A percentile compares a stretch with the other conserved stretches of the same genome.
Evolutionary conservation across 2,888 invertebrate genomes (phyloP).

Genomic region (Coenonympha glycerion): DNA sequence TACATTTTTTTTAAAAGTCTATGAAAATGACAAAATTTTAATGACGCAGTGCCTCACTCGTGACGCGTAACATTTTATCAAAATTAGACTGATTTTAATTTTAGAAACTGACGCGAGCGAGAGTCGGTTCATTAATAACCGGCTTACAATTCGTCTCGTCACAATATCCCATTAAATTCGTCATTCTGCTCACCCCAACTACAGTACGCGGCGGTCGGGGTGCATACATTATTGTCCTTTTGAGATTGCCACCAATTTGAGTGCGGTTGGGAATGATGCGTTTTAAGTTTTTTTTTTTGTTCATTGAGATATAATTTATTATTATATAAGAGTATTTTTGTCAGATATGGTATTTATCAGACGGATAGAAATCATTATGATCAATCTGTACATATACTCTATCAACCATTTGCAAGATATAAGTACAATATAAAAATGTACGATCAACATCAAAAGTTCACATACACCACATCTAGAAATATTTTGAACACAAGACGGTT

Average conservation of each 20-base stretch:
- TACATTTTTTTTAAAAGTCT: too few species aligned
- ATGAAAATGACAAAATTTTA: too few species aligned
- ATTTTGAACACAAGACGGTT: too few species aligned
- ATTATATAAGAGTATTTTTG: neutral
- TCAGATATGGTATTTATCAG: too few species aligned
- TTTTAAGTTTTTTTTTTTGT: constrained; percentile 1
- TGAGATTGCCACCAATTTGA: constrained; percentile 30
- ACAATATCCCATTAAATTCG: constrained; percentile 13
- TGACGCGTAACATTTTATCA: neutral
- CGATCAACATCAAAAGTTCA: too few species aligned
- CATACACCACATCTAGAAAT: too few species aligned
- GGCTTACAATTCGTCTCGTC: constrained; percentile 18
- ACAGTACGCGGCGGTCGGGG: constrained; percentile 19
- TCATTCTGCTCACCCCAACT: constrained; percentile 13
- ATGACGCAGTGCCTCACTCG: too few species aligned
- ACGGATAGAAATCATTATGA: too few species aligned
- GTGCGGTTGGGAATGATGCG: constrained; percentile 8
- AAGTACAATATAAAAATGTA: too few species aligned
- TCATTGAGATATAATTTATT: neutral
- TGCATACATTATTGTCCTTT: constrained; percentile 36
- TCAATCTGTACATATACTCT: too few species aligned
- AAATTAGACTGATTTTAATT: constrained; percentile 12
- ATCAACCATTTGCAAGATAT: too few species aligned
- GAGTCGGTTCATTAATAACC: constrained; percentile 18
- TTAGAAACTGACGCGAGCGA: constrained; percentile 10